Base-by-base conservation (phyloP, 2,797 vertebrate genomes). In the Menidia menidia region DNA sequence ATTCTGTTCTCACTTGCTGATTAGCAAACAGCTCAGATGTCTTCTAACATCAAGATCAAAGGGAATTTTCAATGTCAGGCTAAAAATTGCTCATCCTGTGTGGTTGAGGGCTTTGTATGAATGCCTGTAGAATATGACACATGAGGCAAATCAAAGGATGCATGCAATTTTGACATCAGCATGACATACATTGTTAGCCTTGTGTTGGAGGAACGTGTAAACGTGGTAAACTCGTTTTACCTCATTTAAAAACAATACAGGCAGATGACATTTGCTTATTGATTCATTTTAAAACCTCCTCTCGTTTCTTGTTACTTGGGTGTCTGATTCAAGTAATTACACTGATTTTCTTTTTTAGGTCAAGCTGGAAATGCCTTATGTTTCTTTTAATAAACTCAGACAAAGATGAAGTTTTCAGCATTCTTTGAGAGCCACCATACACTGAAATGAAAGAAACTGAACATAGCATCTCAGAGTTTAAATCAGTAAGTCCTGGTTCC, bases 1-100 rank as follows among this genome's bases (percentile, higher is more conserved):
- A 25, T 25, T 66, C 52, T 61, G 41, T 77, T 78, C 75, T 71
- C 69, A 64, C 68, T 81, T n/a, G 14, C 77, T 87, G 86, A 88
- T 88, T 86, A 85, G 80, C 83, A 88, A 88, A 88, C 83, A 81
- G 73, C 72, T 82, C 75, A 75, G 79, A 83, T 65, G 73, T 77
- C 66, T 78, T 68, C 74, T 80, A 84, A 87, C 84, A 78, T 62
- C 51, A 77, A 66, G 79, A 91, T 92, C 85, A 92, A 91, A 90
- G 73, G 58, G 84, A 89, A 87, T 88, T 82, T 77, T 84, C 75
- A 88, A 87, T 87, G 88, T 82, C 73, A 83, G 77, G 83, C 81
- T 77, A 81, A 80, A 89, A 87, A 78, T 66, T 14, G 42, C 76
- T 87, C 75, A 68, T 69, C 56, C 52, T 74, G 61, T 68, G 61